A percentile compares a stretch with the other conserved stretches of the same genome.
Conservation (phyloP, 1,140 invertebrate species). For the Panulirus ornatus region DNA sequence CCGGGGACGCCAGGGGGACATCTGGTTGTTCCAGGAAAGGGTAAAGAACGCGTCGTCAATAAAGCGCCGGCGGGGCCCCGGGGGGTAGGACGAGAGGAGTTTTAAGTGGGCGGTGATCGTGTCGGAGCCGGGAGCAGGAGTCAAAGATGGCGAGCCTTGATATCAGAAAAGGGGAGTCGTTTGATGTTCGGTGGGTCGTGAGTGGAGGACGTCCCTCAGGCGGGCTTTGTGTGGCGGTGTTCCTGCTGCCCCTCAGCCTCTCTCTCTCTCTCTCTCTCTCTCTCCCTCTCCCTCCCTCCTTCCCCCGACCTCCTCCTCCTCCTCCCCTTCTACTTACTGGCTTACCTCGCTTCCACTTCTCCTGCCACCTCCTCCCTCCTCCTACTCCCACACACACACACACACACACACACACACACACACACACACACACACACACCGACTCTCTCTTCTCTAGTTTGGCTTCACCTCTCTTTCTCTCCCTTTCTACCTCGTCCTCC, state of each 20-base stretch:
- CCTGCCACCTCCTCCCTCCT: background rate
- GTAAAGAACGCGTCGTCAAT: background rate
- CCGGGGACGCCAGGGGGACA: background rate
- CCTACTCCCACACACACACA: background rate
- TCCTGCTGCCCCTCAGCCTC: background rate
- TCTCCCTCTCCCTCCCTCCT: background rate
- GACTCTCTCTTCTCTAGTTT: background rate
- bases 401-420: no score
- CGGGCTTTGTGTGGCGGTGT: no score
- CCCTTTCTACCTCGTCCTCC: background rate
- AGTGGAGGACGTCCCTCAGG: conserved; percentile 19
- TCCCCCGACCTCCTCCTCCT: background rate
- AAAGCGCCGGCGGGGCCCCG: background rate
- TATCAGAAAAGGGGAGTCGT: conserved; percentile 30
- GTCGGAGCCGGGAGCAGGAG: conserved; percentile 24
- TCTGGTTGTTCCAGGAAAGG: conserved; percentile 6
- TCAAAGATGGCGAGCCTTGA: conserved; percentile 29
- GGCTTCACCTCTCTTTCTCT: background rate
- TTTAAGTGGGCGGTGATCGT: conserved; percentile 46
- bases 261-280: background rate
- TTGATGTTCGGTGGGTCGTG: conserved; percentile 46
- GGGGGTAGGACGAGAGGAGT: background rate
- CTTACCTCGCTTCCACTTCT: background rate
- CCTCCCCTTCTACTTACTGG: background rate
- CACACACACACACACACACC: no score